Conservation (phyloP, 2,888 invertebrate species). For the Morpho achilles region DNA sequence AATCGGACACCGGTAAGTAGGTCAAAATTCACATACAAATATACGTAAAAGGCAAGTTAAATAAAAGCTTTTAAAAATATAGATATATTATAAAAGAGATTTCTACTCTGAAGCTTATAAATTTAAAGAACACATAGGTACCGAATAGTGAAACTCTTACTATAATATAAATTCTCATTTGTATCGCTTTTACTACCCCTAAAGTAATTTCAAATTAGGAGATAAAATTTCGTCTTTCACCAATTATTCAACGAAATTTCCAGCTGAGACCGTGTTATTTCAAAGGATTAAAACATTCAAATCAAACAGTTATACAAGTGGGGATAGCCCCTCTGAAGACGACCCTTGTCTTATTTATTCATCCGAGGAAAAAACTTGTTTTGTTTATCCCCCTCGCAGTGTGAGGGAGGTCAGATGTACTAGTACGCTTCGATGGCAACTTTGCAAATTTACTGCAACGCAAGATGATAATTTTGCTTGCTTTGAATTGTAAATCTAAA, state of each 20-base stretch:
- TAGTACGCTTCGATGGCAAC: constrained; percentile 44
- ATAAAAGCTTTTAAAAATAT: no score
- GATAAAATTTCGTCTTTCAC: constrained; percentile 10
- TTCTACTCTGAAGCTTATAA: not conserved
- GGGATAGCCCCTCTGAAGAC: constrained; percentile 56
- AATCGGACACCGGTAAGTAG: no score
- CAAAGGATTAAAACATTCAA: constrained; percentile 78
- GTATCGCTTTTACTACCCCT: constrained; percentile 8
- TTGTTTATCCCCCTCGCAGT: constrained; percentile 62
- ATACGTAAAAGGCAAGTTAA: no score
- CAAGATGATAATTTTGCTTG: constrained; percentile 55
- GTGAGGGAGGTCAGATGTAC: constrained; percentile 47
- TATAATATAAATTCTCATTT: constrained; percentile 11
- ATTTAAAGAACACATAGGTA: not conserved
- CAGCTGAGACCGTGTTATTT: constrained; percentile 53
- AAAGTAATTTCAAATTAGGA: constrained; percentile 10
- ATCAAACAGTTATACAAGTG: constrained; percentile 64
- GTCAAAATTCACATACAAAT: no score
- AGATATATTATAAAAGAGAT: no score
- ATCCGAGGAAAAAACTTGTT: constrained; percentile 74
- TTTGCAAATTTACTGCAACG: constrained; percentile 54
- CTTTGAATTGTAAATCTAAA: constrained; percentile 49
- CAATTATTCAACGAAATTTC: constrained; percentile 30
- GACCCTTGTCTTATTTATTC: constrained; percentile 76
- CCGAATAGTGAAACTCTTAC: not conserved